Base-by-base conservation (phyloP, 1,140 invertebrate species). In the Leptinotarsa texana region DNA sequence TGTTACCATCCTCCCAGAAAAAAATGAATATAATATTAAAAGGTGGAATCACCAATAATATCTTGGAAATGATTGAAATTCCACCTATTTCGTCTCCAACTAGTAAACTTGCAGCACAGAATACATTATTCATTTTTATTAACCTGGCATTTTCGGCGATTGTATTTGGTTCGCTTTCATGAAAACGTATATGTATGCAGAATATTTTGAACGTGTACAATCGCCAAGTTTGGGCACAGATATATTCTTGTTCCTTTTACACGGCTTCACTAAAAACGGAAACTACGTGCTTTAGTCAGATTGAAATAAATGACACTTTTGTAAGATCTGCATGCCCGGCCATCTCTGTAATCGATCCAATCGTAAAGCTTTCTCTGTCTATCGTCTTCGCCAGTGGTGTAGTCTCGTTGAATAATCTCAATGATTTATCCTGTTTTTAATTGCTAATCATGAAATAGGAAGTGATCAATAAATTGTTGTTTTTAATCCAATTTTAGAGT, bases 261-360 rank as follows among this genome's bases (percentile, higher is more conserved):
- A 48, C 68, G n/a, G 68, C 42, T 49, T 75, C 75, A 73, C 78
- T 79, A 77, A 79, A 79, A 77, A 79, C 78, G 78, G 78, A 79
- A 79, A 79, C 74, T 75, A 70, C 70, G 49, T 70, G 75, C 78
- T 74, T 73, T 70, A 72, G 73, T 77, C 77, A 77, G 61, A 67
- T 73, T 51, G 72, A 69, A 74, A 79, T 77, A 77, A 79, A 79
- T 79, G 78, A 79, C 78, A 79, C 76, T 79, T 79, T 65, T 75
- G 75, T 63, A 74, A 75, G 76, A 79, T 77, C 78, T 79, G 78
- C 78, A 79, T 79, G 76, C 76, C 42, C 74, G 70, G 61, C 76
- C 73, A 76, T 80, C 69, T 75, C 77, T 73, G 79, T 76, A 80
- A 80, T 74, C 79, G 75, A 80, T 80, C 77, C 79, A 69, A 75